A percentile compares a stretch with the other conserved stretches of the same genome.
Conservation (phyloP, 1,140 invertebrate species). For the Macrobrachium rosenbergii region DNA sequence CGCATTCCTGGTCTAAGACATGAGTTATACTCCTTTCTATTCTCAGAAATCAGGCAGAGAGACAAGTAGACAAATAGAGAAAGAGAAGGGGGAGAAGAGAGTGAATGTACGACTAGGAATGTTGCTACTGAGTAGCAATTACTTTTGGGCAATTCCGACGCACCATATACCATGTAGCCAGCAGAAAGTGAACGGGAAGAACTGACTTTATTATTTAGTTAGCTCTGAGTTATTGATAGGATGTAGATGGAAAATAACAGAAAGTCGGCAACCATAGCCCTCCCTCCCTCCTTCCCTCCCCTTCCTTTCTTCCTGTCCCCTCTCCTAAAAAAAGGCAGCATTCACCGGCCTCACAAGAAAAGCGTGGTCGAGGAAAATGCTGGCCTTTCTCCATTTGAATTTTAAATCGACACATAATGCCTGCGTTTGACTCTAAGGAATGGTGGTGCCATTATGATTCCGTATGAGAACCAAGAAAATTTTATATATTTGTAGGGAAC, state of each 20-base stretch:
- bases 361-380: conserved; percentile 46
- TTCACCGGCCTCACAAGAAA: conserved; percentile 24
- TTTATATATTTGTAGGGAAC: conserved; percentile 59
- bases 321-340: conserved; percentile 1
- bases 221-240: no score
- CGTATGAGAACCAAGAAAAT: conserved; percentile 52
- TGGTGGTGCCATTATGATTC: conserved; percentile 61
- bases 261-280: no score
- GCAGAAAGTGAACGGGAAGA: no score
- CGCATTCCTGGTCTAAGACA: no score
- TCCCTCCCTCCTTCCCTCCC: no score
- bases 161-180: no score
- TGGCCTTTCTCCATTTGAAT: conserved; percentile 55
- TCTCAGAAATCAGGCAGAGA: background rate
- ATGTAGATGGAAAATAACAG: no score
- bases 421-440: conserved; percentile 61
- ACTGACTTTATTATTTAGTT: no score
- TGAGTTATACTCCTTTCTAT: no score
- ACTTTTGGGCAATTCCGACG: no score
- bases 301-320: no score
- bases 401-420: conserved; percentile 62
- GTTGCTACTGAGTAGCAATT: no score
- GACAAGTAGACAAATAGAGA: conserved; percentile 25
- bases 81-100: conserved; percentile 2
- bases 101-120: background rate